Evolutionary conservation across 2,888 invertebrate species (phyloP).

Genomic region (Tenodera sinensis): DNA sequence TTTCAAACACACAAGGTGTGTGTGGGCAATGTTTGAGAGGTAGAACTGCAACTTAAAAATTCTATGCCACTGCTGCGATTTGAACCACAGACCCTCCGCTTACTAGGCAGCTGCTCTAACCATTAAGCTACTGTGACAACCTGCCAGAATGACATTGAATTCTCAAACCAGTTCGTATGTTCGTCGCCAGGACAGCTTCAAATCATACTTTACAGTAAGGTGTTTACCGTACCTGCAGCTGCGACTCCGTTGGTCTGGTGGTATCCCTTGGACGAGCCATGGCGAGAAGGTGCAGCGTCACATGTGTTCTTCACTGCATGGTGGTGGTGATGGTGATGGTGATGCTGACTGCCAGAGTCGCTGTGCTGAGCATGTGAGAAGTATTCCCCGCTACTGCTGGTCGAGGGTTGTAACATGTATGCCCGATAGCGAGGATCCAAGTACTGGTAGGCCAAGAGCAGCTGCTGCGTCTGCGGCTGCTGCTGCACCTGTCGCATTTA

Average conservation of each 20-base stretch:
- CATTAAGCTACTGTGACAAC: no score
- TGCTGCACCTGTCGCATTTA: constrained; percentile 37
- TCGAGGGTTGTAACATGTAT: constrained; percentile 62
- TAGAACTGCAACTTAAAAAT: no score
- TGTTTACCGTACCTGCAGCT: constrained; percentile 30
- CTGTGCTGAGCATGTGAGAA: constrained; percentile 66
- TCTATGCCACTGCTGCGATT: no score
- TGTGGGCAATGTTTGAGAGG: no score
- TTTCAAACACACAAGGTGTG: no score
- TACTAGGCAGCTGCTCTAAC: no score
- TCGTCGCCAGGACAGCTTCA: no score
- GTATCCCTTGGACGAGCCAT: constrained; percentile 38
- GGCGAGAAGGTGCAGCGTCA: constrained; percentile 35
- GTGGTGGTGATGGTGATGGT: constrained; percentile 61
- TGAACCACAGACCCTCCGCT: no score
- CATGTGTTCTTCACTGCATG: constrained; percentile 55
- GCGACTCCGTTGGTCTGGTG: constrained; percentile 45
- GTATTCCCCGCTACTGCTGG: constrained; percentile 65
- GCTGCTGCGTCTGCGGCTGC: constrained; percentile 49
- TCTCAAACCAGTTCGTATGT: no score
- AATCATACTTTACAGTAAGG: no score
- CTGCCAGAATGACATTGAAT: no score
- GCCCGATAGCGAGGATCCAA: constrained; percentile 66
- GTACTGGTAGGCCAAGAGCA: constrained; percentile 62
- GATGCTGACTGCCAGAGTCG: constrained; percentile 40